Conservation (phyloP, 2,113 vertebrate genomes). For the Paramormyrops kingsleyae region DNA sequence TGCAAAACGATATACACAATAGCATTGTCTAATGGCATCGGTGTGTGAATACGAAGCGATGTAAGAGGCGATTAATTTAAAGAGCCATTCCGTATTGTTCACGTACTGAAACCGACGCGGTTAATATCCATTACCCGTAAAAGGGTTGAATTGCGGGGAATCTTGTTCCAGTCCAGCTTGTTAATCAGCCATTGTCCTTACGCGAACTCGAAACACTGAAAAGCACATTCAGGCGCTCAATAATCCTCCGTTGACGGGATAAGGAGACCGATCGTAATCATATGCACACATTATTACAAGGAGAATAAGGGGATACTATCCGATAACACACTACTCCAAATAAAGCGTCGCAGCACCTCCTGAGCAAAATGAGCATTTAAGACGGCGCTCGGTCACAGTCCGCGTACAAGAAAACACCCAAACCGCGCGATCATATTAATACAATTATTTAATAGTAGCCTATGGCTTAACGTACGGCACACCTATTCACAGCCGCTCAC, state of each 20-base stretch:
- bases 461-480: not conserved
- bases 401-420: not conserved
- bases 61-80: not conserved
- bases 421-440: not conserved
- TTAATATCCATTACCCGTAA: not conserved
- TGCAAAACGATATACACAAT: not conserved
- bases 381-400: not conserved
- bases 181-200: constrained; percentile 10
- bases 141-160: not conserved
- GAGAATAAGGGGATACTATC: not conserved
- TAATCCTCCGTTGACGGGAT: not conserved
- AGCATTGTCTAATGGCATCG: not conserved
- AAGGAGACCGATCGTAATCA: not conserved
- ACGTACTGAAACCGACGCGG: not conserved
- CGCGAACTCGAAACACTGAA: not conserved
- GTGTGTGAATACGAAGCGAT: not conserved
- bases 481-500: not conserved
- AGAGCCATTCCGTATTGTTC: not conserved
- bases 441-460: not conserved
- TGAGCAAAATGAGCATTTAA: not conserved
- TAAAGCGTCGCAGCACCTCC: not conserved
- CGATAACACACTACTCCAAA: not conserved
- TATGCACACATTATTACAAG: not conserved
- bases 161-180: not conserved
- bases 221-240: not conserved